A percentile compares a stretch with the other conserved stretches of the same genome.
Conservation (phyloP, 2,888 invertebrate species). For the Drosophila yooni region DNA sequence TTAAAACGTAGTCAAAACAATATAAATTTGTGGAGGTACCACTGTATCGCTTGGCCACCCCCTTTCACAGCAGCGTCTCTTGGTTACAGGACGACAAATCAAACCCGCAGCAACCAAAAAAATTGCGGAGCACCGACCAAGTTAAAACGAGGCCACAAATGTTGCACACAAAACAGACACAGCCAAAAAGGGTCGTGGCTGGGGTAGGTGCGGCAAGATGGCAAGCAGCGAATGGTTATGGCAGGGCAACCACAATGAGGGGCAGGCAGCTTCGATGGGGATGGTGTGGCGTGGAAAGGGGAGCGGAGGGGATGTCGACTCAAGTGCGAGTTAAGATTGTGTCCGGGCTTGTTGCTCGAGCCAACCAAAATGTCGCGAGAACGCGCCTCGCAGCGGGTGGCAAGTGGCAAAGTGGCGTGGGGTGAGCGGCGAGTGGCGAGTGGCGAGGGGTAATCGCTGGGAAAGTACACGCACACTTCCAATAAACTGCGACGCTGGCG, state of each 20-base stretch:
- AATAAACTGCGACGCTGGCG: conserved; percentile 47
- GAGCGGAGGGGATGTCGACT: conserved; percentile 8
- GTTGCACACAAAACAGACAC: conserved; percentile 21
- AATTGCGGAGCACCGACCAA: conserved; percentile 77
- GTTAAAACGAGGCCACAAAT: conserved; percentile 73
- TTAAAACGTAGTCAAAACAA: neutral
- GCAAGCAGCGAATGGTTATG: conserved; percentile 12
- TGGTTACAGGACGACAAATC: conserved; percentile 49
- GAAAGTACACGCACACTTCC: conserved; percentile 66
- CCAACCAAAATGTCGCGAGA: conserved; percentile 81
- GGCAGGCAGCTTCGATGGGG: conserved; percentile 22
- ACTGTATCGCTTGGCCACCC: neutral
- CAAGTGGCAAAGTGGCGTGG: conserved; percentile 1
- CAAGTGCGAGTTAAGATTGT: conserved; percentile 39
- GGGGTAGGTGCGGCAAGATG: neutral
- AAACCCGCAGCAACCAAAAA: conserved; percentile 70
- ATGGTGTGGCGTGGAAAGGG: neutral
- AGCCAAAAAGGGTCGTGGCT: conserved; percentile 9
- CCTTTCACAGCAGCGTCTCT: conserved; percentile 21
- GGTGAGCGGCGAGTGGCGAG: conserved; percentile 30
- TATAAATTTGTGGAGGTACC: neutral
- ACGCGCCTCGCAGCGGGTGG: conserved; percentile 58
- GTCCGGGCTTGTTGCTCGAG: conserved; percentile 31
- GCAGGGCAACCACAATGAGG: conserved; percentile 56
- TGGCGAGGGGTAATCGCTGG: conserved; percentile 37